Conservation (phyloP, 2,888 invertebrate genomes). For the Lordiphosa andalusiaca region DNA sequence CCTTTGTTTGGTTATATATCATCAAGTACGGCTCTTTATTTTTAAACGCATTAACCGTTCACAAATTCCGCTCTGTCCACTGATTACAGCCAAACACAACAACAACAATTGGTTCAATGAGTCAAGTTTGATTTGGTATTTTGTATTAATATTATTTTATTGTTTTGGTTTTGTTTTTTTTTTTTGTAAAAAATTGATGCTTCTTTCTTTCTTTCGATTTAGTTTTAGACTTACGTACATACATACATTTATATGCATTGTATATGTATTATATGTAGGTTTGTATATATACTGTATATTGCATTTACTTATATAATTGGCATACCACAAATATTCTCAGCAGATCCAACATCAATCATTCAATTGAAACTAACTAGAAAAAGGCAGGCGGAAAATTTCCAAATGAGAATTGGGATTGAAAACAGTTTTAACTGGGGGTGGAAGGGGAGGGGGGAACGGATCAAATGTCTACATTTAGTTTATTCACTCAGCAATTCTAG, state of each 20-base stretch:
- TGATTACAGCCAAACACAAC: constrained; percentile 13
- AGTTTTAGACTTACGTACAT: constrained; percentile 34
- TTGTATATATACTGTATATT: constrained; percentile 14
- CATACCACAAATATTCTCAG: constrained; percentile 24
- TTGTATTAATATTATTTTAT: constrained; percentile 8
- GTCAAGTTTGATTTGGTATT: constrained; percentile 7
- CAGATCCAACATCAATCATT: constrained; percentile 6
- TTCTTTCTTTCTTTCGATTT: constrained; percentile 13
- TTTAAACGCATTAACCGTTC: constrained; percentile 10
- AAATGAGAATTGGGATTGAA: too few relatives aligned
- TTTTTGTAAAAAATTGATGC: constrained; percentile 31
- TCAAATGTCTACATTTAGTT: too few relatives aligned
- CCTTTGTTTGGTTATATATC: constrained; percentile 12
- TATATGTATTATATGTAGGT: neutral
- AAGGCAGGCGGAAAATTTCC: constrained; percentile 11
- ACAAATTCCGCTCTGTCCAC: constrained; percentile 2
- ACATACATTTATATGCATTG: constrained; percentile 11
- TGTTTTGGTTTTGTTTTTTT: constrained; percentile 8
- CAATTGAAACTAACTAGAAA: constrained; percentile 40
- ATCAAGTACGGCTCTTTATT: constrained; percentile 24
- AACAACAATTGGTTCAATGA: neutral
- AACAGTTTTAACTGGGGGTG: too few relatives aligned
- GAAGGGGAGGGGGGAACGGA: too few relatives aligned
- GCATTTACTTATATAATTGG: constrained; percentile 41
- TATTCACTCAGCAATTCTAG: too few relatives aligned